Conservation (phyloP, 2,888 invertebrate genomes). For the Abscondita cerata region DNA sequence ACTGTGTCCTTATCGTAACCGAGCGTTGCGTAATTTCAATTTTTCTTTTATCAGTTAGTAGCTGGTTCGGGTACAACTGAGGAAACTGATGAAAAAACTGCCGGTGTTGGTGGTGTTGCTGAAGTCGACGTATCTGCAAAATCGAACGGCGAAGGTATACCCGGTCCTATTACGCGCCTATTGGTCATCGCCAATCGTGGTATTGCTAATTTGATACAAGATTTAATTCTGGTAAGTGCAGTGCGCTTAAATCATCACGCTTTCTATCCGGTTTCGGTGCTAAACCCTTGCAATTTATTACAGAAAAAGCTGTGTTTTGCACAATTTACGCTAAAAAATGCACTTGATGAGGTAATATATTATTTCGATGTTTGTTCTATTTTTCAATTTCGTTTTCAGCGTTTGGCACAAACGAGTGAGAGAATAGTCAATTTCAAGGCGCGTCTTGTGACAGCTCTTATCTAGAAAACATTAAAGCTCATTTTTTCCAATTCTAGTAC, state of each 20-base stretch:
- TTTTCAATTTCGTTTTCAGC: constrained; percentile 60
- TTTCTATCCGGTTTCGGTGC: background rate
- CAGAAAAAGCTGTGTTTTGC: constrained; percentile 16
- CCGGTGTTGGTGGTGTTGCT: constrained; percentile 63
- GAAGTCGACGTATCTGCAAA: constrained; percentile 59
- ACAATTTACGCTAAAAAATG: background rate
- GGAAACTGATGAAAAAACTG: constrained; percentile 65
- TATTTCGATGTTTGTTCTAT: background rate
- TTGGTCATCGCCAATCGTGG: constrained; percentile 89
- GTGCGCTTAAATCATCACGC: background rate
- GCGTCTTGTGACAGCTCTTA: constrained; percentile 87
- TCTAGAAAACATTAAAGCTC: constrained; percentile 62
- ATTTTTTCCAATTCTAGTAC: too few species aligned
- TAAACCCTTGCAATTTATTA: background rate
- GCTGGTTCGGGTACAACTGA: constrained; percentile 77
- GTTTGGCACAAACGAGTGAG: constrained; percentile 88
- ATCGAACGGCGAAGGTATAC: constrained; percentile 78
- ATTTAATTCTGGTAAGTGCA: constrained; percentile 79
- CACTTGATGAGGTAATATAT: constrained; percentile 18
- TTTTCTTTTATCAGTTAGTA: constrained; percentile 70
- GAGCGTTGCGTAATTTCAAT: too few species aligned
- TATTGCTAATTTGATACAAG: constrained; percentile 85
- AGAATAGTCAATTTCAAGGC: constrained; percentile 94
- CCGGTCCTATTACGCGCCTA: constrained; percentile 85
- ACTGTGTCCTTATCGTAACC: too few species aligned